Evolutionary conservation across 2,797 vertebrate genomes (phyloP).

Genomic region (Sphenodon punctatus): DNA sequence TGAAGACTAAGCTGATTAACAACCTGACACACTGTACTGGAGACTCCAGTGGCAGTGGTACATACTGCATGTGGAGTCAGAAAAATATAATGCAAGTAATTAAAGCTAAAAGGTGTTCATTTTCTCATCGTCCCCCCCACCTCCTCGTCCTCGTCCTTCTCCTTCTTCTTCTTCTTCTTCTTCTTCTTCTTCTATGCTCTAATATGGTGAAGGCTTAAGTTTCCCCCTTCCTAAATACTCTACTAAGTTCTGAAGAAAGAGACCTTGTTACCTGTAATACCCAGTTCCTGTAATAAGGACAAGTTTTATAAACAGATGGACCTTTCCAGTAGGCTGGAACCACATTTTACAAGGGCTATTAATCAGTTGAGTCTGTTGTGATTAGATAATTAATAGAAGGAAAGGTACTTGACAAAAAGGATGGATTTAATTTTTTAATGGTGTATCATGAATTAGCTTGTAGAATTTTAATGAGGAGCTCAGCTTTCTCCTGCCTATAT

Average conservation of each 20-base stretch:
- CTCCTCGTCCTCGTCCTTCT: too few relatives aligned
- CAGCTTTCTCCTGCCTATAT: slow-evolving; percentile 19
- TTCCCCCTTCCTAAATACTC: slow-evolving; percentile 25
- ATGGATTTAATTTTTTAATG: slow-evolving; percentile 67
- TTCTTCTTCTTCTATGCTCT: too few relatives aligned
- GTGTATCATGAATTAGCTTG: slow-evolving; percentile 49
- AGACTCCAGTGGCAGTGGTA: slow-evolving; percentile 10
- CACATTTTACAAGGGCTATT: slow-evolving; percentile 48
- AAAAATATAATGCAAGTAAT: background rate
- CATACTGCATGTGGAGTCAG: background rate
- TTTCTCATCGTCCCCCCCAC: too few relatives aligned
- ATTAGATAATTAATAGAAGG: slow-evolving; percentile 71
- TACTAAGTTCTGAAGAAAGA: slow-evolving; percentile 38
- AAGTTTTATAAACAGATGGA: slow-evolving; percentile 29
- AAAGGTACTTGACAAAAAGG: slow-evolving; percentile 58
- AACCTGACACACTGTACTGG: background rate
- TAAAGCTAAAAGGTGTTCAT: background rate
- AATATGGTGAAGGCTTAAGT: too few relatives aligned
- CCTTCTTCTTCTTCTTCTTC: too few relatives aligned
- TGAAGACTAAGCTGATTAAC: slow-evolving; percentile 15
- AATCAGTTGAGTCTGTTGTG: slow-evolving; percentile 57
- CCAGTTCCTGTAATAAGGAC: slow-evolving; percentile 10
- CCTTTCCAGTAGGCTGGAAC: slow-evolving; percentile 48
- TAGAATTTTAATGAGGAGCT: slow-evolving; percentile 56
- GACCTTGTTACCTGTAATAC: background rate